Evolutionary conservation across 2,888 invertebrate species (phyloP), one percentile per base, ranked within the genome.

Genomic region (Axea sp.): DNA sequence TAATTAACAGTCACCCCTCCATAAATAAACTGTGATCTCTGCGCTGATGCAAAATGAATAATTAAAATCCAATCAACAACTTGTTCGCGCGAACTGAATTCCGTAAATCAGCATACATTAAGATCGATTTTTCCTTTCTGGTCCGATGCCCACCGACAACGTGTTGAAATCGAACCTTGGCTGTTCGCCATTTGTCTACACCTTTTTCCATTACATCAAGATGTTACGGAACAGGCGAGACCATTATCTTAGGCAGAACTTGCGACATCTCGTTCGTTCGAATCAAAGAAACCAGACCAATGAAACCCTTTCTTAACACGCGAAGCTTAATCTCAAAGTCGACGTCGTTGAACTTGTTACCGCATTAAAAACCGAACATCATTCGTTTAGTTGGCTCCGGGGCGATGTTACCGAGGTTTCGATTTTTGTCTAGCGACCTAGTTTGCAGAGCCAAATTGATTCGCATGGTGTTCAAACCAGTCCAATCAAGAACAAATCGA

Each of bases 131-230:
- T 67, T 69, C 51, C 33, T 68, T 67, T 57, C 51, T 51, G 51
- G 43, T 59, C 15, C 67, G 41, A 12, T 51, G 68, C 51, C 53
- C 60, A 15, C 3, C 41, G 45, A 39, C 49, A 39, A 47, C 57
- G 41, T 57, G 57, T 59, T 59, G 53, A 60, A 69, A 71, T 47
- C 22, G 14, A 28, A 62, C 60, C 47, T 62, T 71, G 71, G 71
- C 71, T 49, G 47, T 8, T 57, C 31, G 71, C 62, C 71, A 62
- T 49, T 71, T 39, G 69, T 71, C 55, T 62, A 62, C 47, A 26
- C 41, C 39, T 49, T 57, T 62, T 62, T 15, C 53, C 69, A 71
- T 47, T 33, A 12, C 55, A 55, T 69, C 60, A 62, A 69, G 51
- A 59, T 37, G 68, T 51, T 55, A 19, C 51, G 11, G 5, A 7